Evolutionary conservation across 2,113 vertebrate species (phyloP).

Genomic region (Erinaceus europaeus): DNA sequence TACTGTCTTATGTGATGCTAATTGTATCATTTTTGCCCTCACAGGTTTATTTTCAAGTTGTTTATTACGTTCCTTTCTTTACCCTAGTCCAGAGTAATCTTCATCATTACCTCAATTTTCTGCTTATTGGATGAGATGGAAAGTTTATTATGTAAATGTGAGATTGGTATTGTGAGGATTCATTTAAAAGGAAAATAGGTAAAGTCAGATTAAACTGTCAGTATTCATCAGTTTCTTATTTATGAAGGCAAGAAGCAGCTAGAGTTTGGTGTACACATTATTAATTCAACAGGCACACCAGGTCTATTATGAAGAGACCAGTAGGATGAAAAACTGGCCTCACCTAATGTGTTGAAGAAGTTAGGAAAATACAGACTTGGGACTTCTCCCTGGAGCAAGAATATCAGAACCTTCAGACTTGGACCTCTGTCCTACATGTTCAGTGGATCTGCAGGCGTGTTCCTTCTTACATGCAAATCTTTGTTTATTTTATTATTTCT

Average conservation of each 20-base stretch:
- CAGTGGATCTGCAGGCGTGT: too few relatives aligned
- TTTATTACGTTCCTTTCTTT: not conserved
- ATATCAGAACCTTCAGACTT: not conserved
- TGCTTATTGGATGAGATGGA: not conserved
- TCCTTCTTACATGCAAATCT: too few relatives aligned
- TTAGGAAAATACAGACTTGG: not conserved
- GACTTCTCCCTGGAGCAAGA: not conserved
- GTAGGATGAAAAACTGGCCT: not conserved
- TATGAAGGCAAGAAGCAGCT: not conserved
- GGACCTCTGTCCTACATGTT: too few relatives aligned
- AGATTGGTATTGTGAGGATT: not conserved
- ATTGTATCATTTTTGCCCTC: not conserved
- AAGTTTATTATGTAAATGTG: not conserved
- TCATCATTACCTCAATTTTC: not conserved
- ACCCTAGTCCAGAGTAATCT: not conserved
- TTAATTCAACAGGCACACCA: not conserved
- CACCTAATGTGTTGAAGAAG: not conserved
- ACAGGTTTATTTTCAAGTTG: not conserved
- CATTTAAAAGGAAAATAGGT: not conserved
- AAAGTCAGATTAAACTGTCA: not conserved
- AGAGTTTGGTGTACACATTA: not conserved
- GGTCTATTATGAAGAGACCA: not conserved
- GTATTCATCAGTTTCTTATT: conserved; percentile 5
- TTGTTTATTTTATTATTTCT: too few relatives aligned
- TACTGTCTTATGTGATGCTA: not conserved